phyloP scores from a whole-genome alignment of 64 coral and sea anemone genomes.

The Porites australiensis region DNA sequence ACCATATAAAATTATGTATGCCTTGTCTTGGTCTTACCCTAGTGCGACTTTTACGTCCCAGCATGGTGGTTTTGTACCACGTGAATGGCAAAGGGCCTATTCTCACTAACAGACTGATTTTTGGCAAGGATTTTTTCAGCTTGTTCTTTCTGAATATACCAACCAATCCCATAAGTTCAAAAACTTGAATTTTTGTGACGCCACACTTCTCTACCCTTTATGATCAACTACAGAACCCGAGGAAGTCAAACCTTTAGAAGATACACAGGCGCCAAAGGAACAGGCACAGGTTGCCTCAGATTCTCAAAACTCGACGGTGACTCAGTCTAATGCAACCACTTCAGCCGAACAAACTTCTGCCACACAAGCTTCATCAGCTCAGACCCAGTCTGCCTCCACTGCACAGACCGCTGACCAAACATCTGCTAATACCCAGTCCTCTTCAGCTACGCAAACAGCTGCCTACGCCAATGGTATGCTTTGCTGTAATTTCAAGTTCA shows the following conservation, averaged over 20 bases:
- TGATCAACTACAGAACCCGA: background rate
- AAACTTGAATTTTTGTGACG: too few relatives aligned
- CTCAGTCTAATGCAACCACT: background rate
- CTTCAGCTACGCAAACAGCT: background rate
- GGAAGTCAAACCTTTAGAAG: background rate
- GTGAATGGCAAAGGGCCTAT: too few relatives aligned
- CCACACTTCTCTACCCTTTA: too few relatives aligned
- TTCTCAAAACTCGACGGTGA: background rate
- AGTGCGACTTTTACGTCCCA: too few relatives aligned
- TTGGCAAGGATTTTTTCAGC: too few relatives aligned
- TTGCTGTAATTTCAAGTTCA: too few relatives aligned
- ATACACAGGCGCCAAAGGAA: background rate
- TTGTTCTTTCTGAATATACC: too few relatives aligned
- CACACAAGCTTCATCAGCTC: conserved; percentile 10
- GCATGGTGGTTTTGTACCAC: too few relatives aligned
- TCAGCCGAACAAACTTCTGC: background rate
- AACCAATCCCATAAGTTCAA: too few relatives aligned
- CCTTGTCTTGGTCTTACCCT: too few relatives aligned
- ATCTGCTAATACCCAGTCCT: background rate
- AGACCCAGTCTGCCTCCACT: background rate
- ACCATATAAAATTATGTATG: too few relatives aligned
- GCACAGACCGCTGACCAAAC: background rate
- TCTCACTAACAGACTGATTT: too few relatives aligned
- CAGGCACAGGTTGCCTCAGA: background rate
- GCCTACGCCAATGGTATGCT: background rate